Evolutionary conservation across 2,797 vertebrate genomes (phyloP).

Genomic region (Thalassophryne amazonica): DNA sequence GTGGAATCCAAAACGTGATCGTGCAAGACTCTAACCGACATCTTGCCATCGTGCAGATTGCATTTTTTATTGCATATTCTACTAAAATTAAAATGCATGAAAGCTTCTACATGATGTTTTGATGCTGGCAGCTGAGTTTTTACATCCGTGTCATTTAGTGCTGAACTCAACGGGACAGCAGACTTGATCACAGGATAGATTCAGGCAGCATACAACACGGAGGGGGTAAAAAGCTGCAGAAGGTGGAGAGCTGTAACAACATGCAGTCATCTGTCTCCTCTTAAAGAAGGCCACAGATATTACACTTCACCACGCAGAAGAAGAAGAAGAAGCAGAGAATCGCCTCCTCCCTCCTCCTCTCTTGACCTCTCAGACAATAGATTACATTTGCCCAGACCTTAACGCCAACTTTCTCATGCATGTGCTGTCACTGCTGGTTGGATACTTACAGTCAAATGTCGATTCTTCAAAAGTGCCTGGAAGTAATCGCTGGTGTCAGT

Average conservation of each 20-base stretch:
- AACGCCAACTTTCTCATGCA: neutral
- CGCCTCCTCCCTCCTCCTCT: neutral
- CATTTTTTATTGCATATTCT: too few relatives aligned
- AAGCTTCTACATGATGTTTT: too few relatives aligned
- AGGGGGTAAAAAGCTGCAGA: constrained; percentile 43
- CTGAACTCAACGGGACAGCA: constrained; percentile 25
- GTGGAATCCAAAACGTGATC: constrained; percentile 43
- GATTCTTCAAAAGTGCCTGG: constrained; percentile 34
- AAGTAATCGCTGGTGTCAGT: constrained; percentile 52
- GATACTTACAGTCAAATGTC: constrained; percentile 67
- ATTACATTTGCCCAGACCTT: neutral
- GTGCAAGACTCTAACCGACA: neutral
- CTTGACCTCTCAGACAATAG: neutral
- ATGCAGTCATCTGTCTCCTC: constrained; percentile 56
- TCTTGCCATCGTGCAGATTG: too few relatives aligned
- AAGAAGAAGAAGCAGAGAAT: constrained; percentile 36
- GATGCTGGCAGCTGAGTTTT: constrained; percentile 1
- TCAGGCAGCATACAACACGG: constrained; percentile 37
- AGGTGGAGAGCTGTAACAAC: constrained; percentile 41
- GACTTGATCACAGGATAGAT: constrained; percentile 35
- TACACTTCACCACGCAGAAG: constrained; percentile 30
- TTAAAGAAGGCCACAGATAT: constrained; percentile 49
- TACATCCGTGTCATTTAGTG: constrained; percentile 19
- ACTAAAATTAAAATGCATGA: too few relatives aligned
- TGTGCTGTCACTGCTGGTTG: neutral